These are phyloP conservation scores for Macropus fuliginosus DNA, from an alignment of 2,797 vertebrate genomes.

Conservation along the genomic window DNA sequence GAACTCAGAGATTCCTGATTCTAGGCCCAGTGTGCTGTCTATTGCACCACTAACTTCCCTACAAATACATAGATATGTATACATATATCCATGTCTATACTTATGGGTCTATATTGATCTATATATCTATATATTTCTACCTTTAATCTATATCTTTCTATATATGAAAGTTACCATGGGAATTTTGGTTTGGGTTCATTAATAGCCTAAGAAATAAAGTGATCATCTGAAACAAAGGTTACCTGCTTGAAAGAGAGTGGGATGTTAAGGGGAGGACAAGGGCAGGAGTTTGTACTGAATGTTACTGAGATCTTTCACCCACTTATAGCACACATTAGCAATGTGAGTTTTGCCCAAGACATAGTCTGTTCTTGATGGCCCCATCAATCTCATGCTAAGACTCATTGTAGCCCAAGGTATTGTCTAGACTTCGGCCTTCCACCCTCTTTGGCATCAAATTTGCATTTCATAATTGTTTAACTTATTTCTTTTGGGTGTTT, in stretches of 20 bases:
- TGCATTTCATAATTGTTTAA: neutral
- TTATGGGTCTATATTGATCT: neutral
- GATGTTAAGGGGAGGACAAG: neutral
- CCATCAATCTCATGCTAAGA: neutral
- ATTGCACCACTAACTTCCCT: neutral
- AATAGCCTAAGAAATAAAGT: neutral
- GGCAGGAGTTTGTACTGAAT: neutral
- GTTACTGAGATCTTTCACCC: neutral
- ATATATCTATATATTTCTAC: neutral
- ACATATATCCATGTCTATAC: neutral
- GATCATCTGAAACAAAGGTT: neutral
- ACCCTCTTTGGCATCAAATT: neutral
- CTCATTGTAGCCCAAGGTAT: neutral
- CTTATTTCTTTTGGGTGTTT: neutral
- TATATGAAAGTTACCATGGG: neutral
- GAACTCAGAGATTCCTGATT: neutral
- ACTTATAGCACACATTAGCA: neutral
- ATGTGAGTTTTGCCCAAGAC: neutral
- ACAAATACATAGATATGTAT: neutral
- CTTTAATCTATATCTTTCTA: neutral
- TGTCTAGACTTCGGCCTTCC: neutral
- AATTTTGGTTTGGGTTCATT: neutral
- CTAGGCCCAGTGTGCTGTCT: neutral
- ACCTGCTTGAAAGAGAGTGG: neutral
- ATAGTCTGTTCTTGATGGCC: neutral